phyloP scores from a whole-genome alignment of 2,113 vertebrate species.

The Mystacornis crossleyi region DNA sequence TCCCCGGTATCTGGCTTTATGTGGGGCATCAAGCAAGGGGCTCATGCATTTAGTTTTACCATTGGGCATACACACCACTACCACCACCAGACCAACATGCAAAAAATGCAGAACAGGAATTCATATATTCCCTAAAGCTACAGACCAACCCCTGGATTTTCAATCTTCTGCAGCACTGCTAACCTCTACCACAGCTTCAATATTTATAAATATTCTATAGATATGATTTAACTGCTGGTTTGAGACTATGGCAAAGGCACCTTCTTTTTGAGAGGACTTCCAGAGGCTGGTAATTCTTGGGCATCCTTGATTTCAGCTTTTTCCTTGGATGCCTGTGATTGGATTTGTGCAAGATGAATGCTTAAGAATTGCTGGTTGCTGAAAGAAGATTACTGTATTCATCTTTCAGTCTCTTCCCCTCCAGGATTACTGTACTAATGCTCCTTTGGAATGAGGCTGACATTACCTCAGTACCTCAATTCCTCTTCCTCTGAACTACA shows the following conservation, averaged over 20 bases:
- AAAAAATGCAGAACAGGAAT: conserved; percentile 69
- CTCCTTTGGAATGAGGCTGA: neutral
- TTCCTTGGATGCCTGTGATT: neutral
- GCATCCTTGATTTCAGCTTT: neutral
- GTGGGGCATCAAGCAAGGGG: conserved; percentile 97
- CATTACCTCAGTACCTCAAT: neutral
- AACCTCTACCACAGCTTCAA: neutral
- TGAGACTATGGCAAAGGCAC: neutral
- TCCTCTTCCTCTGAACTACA: neutral
- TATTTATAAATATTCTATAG: neutral
- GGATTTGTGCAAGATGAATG: neutral
- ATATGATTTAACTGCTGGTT: neutral
- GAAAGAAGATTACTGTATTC: neutral
- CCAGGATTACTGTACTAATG: neutral
- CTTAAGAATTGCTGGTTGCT: neutral
- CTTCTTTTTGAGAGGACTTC: neutral
- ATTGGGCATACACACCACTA: conserved; percentile 83
- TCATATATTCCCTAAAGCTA: conserved; percentile 7
- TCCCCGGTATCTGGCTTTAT: conserved; percentile 97
- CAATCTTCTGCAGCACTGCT: neutral
- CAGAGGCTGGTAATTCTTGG: neutral
- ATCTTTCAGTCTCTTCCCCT: neutral
- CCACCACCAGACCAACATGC: conserved; percentile 88
- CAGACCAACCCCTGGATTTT: neutral
- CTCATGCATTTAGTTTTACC: conserved; percentile 94